phyloP scores from a whole-genome alignment of 2,888 invertebrate species.

The Lypha dubia region DNA sequence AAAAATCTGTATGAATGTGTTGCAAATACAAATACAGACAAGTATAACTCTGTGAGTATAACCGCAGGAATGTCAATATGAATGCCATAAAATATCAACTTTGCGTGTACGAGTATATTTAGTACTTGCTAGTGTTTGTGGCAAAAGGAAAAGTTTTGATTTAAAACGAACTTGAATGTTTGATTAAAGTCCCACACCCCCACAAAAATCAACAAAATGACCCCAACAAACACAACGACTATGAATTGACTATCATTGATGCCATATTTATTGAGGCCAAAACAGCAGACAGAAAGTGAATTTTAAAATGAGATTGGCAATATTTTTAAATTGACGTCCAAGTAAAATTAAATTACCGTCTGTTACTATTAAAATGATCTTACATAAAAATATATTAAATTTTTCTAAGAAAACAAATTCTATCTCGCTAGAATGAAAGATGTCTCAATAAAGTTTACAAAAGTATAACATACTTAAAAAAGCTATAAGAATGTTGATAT shows the following conservation, averaged over 20 bases:
- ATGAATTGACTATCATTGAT: not conserved
- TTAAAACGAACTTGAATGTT: slow-evolving; percentile 55
- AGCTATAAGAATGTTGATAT: too few relatives aligned
- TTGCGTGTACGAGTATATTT: slow-evolving; percentile 50
- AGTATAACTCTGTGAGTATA: slow-evolving; percentile 16
- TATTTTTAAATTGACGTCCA: too few relatives aligned
- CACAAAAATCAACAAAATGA: not conserved
- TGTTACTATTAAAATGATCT: too few relatives aligned
- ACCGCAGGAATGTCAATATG: slow-evolving; percentile 59
- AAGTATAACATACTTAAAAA: too few relatives aligned
- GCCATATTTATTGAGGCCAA: not conserved
- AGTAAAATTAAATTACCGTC: too few relatives aligned
- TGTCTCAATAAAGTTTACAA: too few relatives aligned
- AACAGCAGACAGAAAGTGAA: too few relatives aligned
- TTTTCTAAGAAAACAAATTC: too few relatives aligned
- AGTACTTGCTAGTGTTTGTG: slow-evolving; percentile 42
- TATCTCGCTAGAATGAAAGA: too few relatives aligned
- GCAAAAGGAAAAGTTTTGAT: slow-evolving; percentile 55
- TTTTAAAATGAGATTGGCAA: too few relatives aligned
- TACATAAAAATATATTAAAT: too few relatives aligned
- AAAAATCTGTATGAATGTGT: slow-evolving; percentile 26
- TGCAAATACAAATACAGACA: not conserved
- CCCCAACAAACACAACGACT: not conserved
- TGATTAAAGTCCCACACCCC: slow-evolving; percentile 40
- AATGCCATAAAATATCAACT: slow-evolving; percentile 48